Evolutionary conservation across 2,888 invertebrate species (phyloP).

Genomic region (Caenorhabditis zanzibari): DNA sequence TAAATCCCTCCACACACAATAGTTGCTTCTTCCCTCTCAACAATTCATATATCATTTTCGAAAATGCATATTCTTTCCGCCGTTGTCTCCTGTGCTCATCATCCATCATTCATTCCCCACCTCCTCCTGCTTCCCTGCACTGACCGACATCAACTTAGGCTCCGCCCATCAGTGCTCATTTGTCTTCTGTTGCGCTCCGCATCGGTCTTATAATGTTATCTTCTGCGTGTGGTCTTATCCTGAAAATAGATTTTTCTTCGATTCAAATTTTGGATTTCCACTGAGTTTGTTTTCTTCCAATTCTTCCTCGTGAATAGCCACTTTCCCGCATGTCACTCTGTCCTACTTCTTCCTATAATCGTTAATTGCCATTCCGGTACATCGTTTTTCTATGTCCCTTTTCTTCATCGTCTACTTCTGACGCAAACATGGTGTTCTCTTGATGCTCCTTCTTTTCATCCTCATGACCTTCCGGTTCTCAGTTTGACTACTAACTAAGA

Average conservation of each 20-base stretch:
- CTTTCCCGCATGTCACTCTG: conserved; percentile 47
- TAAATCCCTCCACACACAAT: conserved; percentile 1
- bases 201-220: conserved; percentile 25
- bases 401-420: conserved; percentile 20
- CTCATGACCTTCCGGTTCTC: conserved; percentile 32
- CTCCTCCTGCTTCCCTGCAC: conserved; percentile 13
- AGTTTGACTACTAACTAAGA: conserved; percentile 23
- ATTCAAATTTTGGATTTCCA: too few relatives aligned
- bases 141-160: conserved; percentile 27
- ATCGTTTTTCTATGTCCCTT: conserved; percentile 31
- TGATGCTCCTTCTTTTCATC: conserved; percentile 38
- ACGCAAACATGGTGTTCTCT: conserved; percentile 14
- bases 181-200: conserved; percentile 26
- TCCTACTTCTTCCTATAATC: conserved; percentile 46
- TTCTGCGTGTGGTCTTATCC: background rate
- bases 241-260: too few relatives aligned
- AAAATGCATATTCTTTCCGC: conserved; percentile 48
- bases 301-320: conserved; percentile 21
- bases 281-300: background rate
- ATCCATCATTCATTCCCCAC: conserved; percentile 52
- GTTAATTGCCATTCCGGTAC: conserved; percentile 61
- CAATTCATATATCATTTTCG: conserved; percentile 60
- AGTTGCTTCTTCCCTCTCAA: background rate
- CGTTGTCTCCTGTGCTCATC: conserved; percentile 44
- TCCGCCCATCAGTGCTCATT: conserved; percentile 49